Evolutionary conservation across 2,797 vertebrate species (phyloP).

Genomic region (Emydoidea blandingii): DNA sequence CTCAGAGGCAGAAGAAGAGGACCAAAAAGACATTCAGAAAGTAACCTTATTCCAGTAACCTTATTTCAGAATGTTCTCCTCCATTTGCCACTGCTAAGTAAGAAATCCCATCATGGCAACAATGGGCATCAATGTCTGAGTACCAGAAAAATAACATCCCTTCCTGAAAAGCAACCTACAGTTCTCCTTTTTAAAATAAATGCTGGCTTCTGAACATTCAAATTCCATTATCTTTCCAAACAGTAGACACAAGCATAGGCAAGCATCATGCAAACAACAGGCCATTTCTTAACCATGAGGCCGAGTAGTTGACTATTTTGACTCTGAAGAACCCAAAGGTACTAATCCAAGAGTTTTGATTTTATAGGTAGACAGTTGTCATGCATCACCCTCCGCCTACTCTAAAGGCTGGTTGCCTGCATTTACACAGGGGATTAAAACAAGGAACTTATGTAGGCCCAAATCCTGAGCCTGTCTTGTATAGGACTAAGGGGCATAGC

Average conservation of each 20-base stretch:
- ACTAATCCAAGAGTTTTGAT: neutral
- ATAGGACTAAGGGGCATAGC: neutral
- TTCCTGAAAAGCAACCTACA: neutral
- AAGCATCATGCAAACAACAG: neutral
- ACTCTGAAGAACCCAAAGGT: neutral
- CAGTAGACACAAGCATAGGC: neutral
- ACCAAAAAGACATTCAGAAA: neutral
- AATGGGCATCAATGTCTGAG: neutral
- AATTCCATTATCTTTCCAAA: neutral
- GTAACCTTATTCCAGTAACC: neutral
- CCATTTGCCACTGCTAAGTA: neutral
- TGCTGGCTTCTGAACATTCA: rapidly evolving
- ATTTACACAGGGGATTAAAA: neutral
- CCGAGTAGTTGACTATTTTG: neutral
- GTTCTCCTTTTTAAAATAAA: neutral
- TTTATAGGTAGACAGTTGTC: slow-evolving; percentile 27
- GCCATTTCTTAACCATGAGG: slow-evolving; percentile 9
- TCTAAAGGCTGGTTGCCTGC: neutral
- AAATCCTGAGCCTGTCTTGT: slow-evolving; percentile 10
- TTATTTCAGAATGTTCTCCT: neutral
- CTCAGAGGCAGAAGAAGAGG: neutral
- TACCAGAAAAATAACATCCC: neutral
- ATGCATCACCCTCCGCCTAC: slow-evolving; percentile 2
- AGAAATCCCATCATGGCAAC: neutral
- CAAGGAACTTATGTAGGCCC: neutral